A percentile compares a stretch with the other conserved stretches of the same genome.
Evolutionary conservation across 2,113 vertebrate genomes (phyloP).

Genomic region (Megaleporinus macrocephalus): DNA sequence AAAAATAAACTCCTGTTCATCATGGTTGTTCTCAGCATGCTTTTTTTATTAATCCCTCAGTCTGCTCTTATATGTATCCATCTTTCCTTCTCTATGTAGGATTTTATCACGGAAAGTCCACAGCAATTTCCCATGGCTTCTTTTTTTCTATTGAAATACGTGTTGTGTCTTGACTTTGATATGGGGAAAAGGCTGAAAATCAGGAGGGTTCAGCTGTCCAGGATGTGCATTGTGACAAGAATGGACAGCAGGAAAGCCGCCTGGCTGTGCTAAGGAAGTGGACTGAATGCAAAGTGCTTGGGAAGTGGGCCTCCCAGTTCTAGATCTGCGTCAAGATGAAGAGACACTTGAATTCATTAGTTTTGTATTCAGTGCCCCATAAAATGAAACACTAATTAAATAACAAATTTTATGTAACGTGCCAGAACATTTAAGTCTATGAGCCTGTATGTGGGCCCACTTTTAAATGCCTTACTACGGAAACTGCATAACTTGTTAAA

Average conservation of each 20-base stretch:
- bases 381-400: not conserved
- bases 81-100: not conserved
- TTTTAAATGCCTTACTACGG: too few species aligned
- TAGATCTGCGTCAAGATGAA: slow-evolving; percentile 12
- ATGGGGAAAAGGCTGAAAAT: slow-evolving; percentile 14
- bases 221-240: slow-evolving; percentile 70
- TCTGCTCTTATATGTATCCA: not conserved
- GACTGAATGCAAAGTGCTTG: slow-evolving; percentile 54
- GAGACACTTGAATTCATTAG: not conserved
- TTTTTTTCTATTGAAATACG: not conserved
- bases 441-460: too few species aligned
- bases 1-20: not conserved
- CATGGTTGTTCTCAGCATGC: not conserved
- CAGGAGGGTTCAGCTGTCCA: slow-evolving; percentile 52
- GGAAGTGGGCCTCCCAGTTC: slow-evolving; percentile 60
- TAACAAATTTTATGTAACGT: not conserved
- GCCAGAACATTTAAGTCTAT: not conserved
- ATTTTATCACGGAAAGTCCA: not conserved
- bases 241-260: slow-evolving; percentile 71
- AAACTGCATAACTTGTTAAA: too few species aligned
- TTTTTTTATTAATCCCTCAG: not conserved
- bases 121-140: not conserved
- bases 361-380: not conserved
- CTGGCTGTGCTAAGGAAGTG: slow-evolving; percentile 69
- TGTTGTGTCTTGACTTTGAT: slow-evolving; percentile 22